These are phyloP conservation scores for Mesodorylaimus sp. DNA, from an alignment of 2,888 invertebrate species.

Conservation along the genomic window DNA sequence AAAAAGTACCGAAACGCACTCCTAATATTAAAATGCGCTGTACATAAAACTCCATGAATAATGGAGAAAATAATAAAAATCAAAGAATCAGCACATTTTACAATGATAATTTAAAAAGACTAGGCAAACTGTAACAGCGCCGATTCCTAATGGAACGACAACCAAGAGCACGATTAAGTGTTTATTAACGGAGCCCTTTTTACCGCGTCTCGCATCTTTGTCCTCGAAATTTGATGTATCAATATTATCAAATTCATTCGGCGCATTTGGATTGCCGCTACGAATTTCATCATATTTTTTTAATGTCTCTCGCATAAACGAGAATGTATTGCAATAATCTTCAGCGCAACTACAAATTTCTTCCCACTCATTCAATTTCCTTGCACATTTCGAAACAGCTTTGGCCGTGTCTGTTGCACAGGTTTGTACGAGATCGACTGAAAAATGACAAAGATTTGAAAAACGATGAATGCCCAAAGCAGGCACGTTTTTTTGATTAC, in stretches of 20 bases:
- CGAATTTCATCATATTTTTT: neutral
- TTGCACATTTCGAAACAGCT: slow-evolving; percentile 10
- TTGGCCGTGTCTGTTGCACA: neutral
- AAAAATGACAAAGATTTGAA: no score
- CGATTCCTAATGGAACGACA: slow-evolving; percentile 25
- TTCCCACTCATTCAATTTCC: slow-evolving; percentile 13
- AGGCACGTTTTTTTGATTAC: neutral
- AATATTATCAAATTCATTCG: no score
- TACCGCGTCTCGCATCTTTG: no score
- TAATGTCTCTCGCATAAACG: slow-evolving; percentile 16
- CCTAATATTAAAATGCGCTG: no score
- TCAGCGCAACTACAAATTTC: slow-evolving; percentile 22
- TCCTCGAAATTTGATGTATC: no score
- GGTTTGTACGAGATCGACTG: slow-evolving; percentile 2
- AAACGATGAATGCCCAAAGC: no score
- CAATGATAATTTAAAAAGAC: slow-evolving; percentile 29
- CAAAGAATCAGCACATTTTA: slow-evolving; percentile 28
- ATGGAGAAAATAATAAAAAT: no score
- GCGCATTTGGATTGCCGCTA: neutral
- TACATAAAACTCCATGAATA: no score
- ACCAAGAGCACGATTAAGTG: slow-evolving; percentile 24
- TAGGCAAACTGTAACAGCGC: slow-evolving; percentile 25
- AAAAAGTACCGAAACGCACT: no score
- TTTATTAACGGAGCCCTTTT: no score
- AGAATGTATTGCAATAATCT: slow-evolving; percentile 26